A percentile compares a stretch with the other conserved stretches of the same genome.
phyloP scores from a whole-genome alignment of 2,888 invertebrate genomes.

The Agrenia bidenticulata region DNA sequence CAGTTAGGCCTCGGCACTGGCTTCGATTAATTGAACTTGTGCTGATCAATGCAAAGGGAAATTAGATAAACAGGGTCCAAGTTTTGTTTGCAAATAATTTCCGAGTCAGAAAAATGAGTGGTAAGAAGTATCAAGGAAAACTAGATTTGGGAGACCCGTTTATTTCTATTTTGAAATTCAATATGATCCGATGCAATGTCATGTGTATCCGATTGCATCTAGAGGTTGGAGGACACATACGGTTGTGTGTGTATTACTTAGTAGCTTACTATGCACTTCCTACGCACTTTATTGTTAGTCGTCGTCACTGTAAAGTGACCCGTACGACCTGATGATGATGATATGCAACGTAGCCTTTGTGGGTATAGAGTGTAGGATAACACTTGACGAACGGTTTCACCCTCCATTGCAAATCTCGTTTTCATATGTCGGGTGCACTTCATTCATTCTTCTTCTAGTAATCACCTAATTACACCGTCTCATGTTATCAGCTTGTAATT shows the following conservation, averaged over 20 bases:
- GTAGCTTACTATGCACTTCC: conserved; percentile 1
- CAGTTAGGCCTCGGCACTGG: no score
- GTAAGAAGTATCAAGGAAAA: conserved; percentile 1
- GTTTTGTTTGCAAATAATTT: no score
- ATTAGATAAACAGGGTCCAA: no score
- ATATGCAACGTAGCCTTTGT: neutral
- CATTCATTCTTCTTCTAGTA: conserved; percentile 1
- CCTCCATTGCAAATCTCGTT: conserved; percentile 13
- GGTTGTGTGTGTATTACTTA: conserved; percentile 7
- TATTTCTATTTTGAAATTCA: conserved; percentile 41
- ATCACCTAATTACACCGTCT: neutral
- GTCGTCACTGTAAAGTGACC: conserved; percentile 36
- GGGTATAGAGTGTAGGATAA: conserved; percentile 10
- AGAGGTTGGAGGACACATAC: neutral
- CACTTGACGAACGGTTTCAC: conserved; percentile 14
- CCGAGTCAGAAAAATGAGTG: no score
- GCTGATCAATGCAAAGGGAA: no score
- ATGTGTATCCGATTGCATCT: conserved; percentile 25
- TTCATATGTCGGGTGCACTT: neutral
- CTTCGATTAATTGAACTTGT: no score
- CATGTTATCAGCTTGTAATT: conserved; percentile 6
- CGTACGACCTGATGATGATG: conserved; percentile 18
- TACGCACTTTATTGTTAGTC: neutral
- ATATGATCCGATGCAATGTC: conserved; percentile 34
- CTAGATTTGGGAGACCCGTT: conserved; percentile 16